Conservation (phyloP, 2,797 vertebrate species). For the Enteromius viviparus region DNA sequence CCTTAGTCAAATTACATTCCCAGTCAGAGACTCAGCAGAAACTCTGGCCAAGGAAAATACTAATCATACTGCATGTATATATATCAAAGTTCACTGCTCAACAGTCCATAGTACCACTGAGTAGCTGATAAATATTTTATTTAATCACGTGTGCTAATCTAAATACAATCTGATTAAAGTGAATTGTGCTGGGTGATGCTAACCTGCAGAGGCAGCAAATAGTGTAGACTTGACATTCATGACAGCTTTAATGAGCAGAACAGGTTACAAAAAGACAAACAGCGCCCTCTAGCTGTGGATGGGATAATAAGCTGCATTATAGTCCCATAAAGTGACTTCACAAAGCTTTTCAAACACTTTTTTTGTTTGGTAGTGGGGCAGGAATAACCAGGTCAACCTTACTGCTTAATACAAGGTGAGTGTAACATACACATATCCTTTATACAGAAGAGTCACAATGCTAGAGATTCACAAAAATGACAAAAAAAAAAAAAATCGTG, state of each 20-base stretch:
- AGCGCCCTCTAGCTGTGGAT: background rate
- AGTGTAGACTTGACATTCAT: background rate
- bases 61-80: background rate
- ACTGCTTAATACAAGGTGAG: background rate
- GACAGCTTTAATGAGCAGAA: background rate
- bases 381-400: background rate
- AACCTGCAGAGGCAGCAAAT: background rate
- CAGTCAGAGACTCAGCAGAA: background rate
- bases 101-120: background rate
- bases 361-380: background rate
- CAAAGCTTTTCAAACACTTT: background rate
- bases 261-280: slow-evolving; percentile 9
- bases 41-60: background rate
- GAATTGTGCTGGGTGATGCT: background rate
- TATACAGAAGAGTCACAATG: slow-evolving; percentile 3
- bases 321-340: background rate
- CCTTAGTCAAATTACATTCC: slow-evolving; percentile 21
- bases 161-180: slow-evolving; percentile 49
- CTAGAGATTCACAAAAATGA: background rate
- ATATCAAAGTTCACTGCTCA: slow-evolving; percentile 5
- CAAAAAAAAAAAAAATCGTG: background rate
- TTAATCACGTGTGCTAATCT: slow-evolving; percentile 37
- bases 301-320: background rate
- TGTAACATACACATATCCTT: background rate
- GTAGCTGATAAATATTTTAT: background rate